phyloP scores from a whole-genome alignment of 2,888 invertebrate genomes.

The Acrocyrtus sp. region DNA sequence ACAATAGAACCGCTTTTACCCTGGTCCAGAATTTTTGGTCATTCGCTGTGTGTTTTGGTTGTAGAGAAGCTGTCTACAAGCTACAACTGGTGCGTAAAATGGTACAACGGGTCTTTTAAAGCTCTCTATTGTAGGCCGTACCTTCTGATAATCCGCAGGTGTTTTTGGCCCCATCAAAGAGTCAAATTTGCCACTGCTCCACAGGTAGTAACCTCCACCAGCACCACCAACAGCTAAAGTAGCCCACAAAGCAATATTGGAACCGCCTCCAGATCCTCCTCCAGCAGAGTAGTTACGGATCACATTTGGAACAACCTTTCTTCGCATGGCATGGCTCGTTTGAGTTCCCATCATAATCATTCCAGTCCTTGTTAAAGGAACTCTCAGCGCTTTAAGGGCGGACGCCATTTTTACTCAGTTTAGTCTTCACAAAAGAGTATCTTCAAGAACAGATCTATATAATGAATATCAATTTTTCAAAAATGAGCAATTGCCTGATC shows the following conservation, averaged over 20 bases:
- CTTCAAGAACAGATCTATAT: too few species aligned
- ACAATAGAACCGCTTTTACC: too few species aligned
- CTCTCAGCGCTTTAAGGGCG: slow-evolving; percentile 42
- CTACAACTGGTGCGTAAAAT: too few species aligned
- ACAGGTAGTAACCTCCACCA: slow-evolving; percentile 48
- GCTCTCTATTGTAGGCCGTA: too few species aligned
- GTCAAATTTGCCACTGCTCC: slow-evolving; percentile 21
- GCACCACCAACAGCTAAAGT: slow-evolving; percentile 37
- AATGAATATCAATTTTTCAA: too few species aligned
- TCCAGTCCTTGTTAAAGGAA: slow-evolving; percentile 40
- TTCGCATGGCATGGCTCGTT: slow-evolving; percentile 11
- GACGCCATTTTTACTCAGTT: slow-evolving; percentile 56
- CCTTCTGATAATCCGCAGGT: slow-evolving; percentile 48
- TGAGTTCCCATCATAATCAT: slow-evolving; percentile 37
- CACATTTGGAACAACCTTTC: slow-evolving; percentile 22
- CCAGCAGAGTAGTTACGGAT: slow-evolving; percentile 42
- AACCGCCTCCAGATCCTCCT: slow-evolving; percentile 29
- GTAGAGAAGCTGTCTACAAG: too few species aligned
- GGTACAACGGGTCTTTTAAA: background rate
- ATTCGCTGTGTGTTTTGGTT: too few species aligned
- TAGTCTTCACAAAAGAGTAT: too few species aligned
- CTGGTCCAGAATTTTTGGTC: too few species aligned
- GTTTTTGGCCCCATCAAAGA: slow-evolving; percentile 5
- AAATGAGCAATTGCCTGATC: too few species aligned
- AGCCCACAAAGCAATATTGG: slow-evolving; percentile 17